Base-by-base conservation (phyloP, 2,113 vertebrate genomes). In the Rhombomys opimus region DNA sequence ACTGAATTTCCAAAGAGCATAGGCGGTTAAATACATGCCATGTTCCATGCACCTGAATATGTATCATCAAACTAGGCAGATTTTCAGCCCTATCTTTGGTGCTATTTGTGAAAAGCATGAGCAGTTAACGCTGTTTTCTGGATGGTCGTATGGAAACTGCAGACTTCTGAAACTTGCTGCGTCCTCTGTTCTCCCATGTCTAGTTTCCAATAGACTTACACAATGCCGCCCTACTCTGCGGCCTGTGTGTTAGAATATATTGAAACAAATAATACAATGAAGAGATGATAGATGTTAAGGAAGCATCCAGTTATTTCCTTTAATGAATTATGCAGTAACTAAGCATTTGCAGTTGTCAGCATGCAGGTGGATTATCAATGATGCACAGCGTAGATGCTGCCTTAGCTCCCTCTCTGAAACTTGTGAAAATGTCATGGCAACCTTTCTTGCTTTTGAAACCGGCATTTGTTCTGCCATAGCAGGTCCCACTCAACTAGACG, bases 1-100 rank as follows among this genome's bases (percentile, higher is more conserved):
- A 90, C 52, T 75, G 50, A 97, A 88, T 97, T 93, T 76, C 35
- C 30, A 81, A 82, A 93, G 32, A 70, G 7, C 82, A 90, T 95
- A 93, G 87, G 27, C 38, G 87, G 88, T 41, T 50, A 70, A 61
- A 82, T 54, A 20, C 18, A 57, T 35, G 17, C 46, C 1, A 22
- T 46, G 25, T 50, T 46, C 84, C 54, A 46, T 89, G 93, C 86
- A 63, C 5, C 89, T 82, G 68, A 96, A 54, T 46, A 41, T 67
- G 0, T 35, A 27, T 13, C 92, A 77, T 18, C 85, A 87, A 22
- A 75, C 89, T 76, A 25, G 22, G 6, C 20, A 92, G 6, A 92
- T 87, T 67, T 85, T 90, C 13, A 32, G 59, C 90, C 87, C 3
- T 7, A 94, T 85, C 11, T 85, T 73, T 9, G 65, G 20, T 82